Conservation (phyloP, 2,113 vertebrate genomes). For the Cheirogaleus medius region DNA sequence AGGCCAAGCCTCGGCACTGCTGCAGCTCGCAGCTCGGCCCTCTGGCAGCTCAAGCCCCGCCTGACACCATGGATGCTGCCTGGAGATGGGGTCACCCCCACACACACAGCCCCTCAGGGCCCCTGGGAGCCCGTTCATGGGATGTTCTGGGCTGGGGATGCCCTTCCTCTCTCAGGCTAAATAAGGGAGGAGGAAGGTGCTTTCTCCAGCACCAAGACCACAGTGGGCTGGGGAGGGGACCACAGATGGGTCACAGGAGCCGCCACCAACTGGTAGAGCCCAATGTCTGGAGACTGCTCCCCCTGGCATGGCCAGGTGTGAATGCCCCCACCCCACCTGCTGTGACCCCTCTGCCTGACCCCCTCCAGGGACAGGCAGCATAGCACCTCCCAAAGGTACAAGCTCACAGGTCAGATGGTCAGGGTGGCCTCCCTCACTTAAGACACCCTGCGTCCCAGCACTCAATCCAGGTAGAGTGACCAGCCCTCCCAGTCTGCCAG, state of each 20-base stretch:
- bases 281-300: too few relatives aligned
- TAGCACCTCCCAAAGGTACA: too few relatives aligned
- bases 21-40: neutral
- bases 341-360: neutral
- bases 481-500: too few relatives aligned
- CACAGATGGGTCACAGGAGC: neutral
- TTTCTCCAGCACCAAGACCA: neutral
- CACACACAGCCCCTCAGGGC: neutral
- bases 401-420: accelerated
- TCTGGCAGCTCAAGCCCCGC: too few relatives aligned
- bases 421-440: neutral
- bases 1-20: too few relatives aligned
- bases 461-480: accelerated
- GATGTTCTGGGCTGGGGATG: neutral
- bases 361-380: neutral
- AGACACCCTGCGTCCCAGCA: neutral
- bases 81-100: neutral
- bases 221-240: neutral
- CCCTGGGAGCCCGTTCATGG: neutral
- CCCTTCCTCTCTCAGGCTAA: neutral
- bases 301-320: too few relatives aligned
- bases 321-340: too few relatives aligned
- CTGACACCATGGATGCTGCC: neutral
- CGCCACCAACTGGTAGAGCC: neutral
- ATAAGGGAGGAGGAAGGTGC: neutral